Evolutionary conservation across 2,797 vertebrate genomes (phyloP), one percentile per base, ranked within the genome.

Genomic region (Perodicticus potto): DNA sequence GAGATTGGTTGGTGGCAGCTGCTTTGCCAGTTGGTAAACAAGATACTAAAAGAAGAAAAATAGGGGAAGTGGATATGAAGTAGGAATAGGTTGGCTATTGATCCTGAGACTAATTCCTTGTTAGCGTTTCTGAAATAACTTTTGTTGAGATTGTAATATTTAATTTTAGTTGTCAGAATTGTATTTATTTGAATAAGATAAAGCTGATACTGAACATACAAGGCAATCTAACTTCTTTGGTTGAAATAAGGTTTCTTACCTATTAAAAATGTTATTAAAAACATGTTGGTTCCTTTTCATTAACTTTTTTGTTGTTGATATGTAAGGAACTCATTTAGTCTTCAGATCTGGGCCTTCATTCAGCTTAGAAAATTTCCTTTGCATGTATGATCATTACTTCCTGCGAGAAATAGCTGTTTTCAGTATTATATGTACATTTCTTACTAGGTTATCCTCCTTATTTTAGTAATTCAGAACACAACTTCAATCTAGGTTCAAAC

Each of bases 231-330:
- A 34, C 69, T 95, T 67, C 90, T 72, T 90, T 95, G 63, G 22
- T 86, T 45, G 16, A 53, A 19, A 27, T 4, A 25, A 4, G 0
- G 20, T 43, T 81, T 40, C 87, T 96, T 43, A 81, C 37, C 72
- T 53, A 73, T 92, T 85, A 90, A 88, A 96, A 97, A 45, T 34
- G 57, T 84, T 89, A 73, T 53, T 29, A 70, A 91, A 96, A 94
- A 87, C 80, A 27, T 32, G 0, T 93, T 87, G 4, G 0, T 49
- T 61, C 93, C n/a, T 87, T 96, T 88, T 93, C 49, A 70, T 65
- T 86, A 78, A 69, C 83, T 85, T 86, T 83, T 82, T 86, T 23
- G 49, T 53, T 45, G 45, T 49, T 67, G 7, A 94, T 85, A 45
- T 25, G 37, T 72, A 37, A 74, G 55, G 27, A 88, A 19, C 34